Percentiles rank a stretch among this genome's conserved stretches.
Evolutionary conservation across 2,888 invertebrate species (phyloP).

Genomic region (Andrena minutula): DNA sequence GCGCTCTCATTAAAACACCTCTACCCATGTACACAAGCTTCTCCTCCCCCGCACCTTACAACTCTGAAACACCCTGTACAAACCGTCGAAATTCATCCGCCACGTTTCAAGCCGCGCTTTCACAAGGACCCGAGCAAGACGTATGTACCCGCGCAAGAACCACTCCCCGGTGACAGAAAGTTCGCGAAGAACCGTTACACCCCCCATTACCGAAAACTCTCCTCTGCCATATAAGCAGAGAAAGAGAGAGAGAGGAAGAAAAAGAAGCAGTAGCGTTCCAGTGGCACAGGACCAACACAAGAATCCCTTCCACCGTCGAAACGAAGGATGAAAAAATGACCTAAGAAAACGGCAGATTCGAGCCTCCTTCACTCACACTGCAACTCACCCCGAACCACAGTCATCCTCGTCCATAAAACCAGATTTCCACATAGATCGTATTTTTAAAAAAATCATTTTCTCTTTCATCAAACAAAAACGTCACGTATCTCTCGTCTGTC

Average conservation of each 20-base stretch:
- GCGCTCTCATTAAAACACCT: neutral
- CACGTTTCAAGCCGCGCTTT: neutral
- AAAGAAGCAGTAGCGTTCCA: neutral
- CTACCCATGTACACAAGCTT: neutral
- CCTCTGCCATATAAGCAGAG: constrained; percentile 2
- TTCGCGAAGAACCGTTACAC: constrained; percentile 40
- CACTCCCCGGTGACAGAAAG: constrained; percentile 21
- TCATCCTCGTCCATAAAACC: too few relatives aligned
- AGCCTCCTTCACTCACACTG: too few relatives aligned
- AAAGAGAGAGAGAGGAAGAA: neutral
- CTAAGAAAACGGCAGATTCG: too few relatives aligned
- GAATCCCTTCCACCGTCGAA: neutral
- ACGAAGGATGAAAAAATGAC: too few relatives aligned
- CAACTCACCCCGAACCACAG: too few relatives aligned
- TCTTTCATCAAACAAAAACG: too few relatives aligned
- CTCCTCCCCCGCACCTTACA: neutral
- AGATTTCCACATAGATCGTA: too few relatives aligned
- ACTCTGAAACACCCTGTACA: neutral
- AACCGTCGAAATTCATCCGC: neutral
- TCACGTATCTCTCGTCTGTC: too few relatives aligned
- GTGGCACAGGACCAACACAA: neutral
- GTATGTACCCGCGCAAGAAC: neutral
- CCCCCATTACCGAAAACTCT: constrained; percentile 23
- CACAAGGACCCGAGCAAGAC: neutral
- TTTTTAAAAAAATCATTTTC: too few relatives aligned